phyloP scores from a whole-genome alignment of 2,113 vertebrate species.

The Ophthalmolycus amberensis region DNA sequence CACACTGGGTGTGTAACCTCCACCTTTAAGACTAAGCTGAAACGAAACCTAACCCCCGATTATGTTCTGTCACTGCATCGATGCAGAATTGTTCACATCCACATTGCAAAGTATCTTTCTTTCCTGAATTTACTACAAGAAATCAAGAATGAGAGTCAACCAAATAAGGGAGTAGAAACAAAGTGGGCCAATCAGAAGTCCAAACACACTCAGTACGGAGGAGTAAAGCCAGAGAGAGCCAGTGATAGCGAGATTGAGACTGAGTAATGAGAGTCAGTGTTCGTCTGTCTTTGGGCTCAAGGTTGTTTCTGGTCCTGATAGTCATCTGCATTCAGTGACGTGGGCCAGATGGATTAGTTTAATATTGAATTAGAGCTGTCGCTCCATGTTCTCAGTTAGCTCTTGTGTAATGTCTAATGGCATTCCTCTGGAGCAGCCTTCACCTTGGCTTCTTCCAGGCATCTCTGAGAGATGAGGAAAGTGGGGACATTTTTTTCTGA shows the following conservation, averaged over 20 bases:
- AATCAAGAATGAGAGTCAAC: constrained; percentile 1
- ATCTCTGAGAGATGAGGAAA: constrained; percentile 9
- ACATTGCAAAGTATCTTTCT: not conserved
- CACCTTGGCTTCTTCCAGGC: not conserved
- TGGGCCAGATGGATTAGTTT: constrained; percentile 78
- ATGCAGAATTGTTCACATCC: not conserved
- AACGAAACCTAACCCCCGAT: too few relatives aligned
- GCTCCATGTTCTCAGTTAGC: constrained; percentile 58
- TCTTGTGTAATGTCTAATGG: constrained; percentile 52
- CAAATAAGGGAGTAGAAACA: constrained; percentile 16
- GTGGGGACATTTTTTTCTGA: not conserved
- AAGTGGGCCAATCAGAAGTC: constrained; percentile 31
- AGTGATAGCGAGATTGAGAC: constrained; percentile 29
- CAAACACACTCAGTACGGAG: constrained; percentile 28
- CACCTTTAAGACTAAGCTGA: too few relatives aligned
- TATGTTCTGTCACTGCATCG: too few relatives aligned
- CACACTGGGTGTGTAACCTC: too few relatives aligned
- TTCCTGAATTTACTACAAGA: too few relatives aligned
- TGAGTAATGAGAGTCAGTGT: constrained; percentile 57
- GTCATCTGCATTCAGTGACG: constrained; percentile 72
- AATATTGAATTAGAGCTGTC: constrained; percentile 80
- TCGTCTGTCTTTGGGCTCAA: constrained; percentile 68
- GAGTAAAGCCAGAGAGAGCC: constrained; percentile 39
- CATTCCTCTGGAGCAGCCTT: constrained; percentile 51
- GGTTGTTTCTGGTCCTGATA: constrained; percentile 73